A percentile compares a stretch with the other conserved stretches of the same genome.
Conservation (phyloP, 1,140 invertebrate species). For the Drosophila nasuta region DNA sequence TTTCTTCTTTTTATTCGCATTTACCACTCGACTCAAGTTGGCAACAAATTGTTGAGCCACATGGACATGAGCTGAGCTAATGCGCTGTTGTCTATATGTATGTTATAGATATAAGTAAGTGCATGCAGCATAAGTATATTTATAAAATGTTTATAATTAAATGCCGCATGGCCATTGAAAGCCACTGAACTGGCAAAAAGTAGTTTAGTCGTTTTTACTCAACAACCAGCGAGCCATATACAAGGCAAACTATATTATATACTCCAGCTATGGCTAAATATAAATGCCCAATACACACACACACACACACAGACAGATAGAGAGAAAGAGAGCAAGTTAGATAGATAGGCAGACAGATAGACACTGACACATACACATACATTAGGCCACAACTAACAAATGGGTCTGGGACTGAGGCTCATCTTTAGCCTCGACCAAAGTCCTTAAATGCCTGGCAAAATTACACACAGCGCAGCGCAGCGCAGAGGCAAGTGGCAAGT, state of each 20-base stretch:
- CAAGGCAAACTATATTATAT: slow-evolving; percentile 2
- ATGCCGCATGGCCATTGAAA: slow-evolving; percentile 68
- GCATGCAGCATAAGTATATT: slow-evolving; percentile 36
- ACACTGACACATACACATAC: slow-evolving; percentile 3
- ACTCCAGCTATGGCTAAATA: slow-evolving; percentile 57
- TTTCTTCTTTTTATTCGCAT: slow-evolving; percentile 15
- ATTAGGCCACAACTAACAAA: slow-evolving; percentile 59
- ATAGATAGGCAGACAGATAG: slow-evolving; percentile 20
- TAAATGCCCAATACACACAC: slow-evolving; percentile 43
- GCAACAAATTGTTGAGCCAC: slow-evolving; percentile 20
- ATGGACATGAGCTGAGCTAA: slow-evolving; percentile 16
- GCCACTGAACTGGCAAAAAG: slow-evolving; percentile 77
- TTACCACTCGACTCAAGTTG: slow-evolving; percentile 51
- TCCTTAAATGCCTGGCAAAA: slow-evolving; percentile 60
- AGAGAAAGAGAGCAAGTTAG: slow-evolving; percentile 1
- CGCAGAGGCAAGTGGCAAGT: slow-evolving; percentile 4
- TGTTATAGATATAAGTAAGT: background rate
- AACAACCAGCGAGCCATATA: slow-evolving; percentile 33
- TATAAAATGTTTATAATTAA: slow-evolving; percentile 67
- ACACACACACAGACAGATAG: too few relatives aligned
- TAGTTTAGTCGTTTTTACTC: slow-evolving; percentile 70
- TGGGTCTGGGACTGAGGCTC: slow-evolving; percentile 42
- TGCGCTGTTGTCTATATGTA: background rate
- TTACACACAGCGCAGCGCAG: slow-evolving; percentile 37
- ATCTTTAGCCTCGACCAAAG: slow-evolving; percentile 12